Base-by-base conservation (phyloP, 1,140 invertebrate genomes). In the Atta texana region DNA sequence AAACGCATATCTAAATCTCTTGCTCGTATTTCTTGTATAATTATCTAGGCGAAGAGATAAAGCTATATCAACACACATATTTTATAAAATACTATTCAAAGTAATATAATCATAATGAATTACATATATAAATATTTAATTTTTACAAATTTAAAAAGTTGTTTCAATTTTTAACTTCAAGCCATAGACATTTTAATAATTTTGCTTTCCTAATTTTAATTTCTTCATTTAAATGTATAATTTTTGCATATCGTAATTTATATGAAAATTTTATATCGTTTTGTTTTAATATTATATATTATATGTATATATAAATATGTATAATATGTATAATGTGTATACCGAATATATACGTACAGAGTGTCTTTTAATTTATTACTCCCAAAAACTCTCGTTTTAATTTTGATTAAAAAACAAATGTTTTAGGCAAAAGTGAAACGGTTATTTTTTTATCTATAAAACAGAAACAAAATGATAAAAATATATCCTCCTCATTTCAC, bases 271-370 rank as follows among this genome's bases (percentile, higher is more conserved):
- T 14, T 3, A 44, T 51, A 76, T 61, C 3, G 0, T 18, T 39
- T 44, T 44, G 10, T 76, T 39, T 61, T 2, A 68, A 75, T 75
- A n/a, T 55, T n/a, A n/a, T 55, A 16, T 75, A 59, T 39, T 55
- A 16, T 75, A 59, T 39, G 21, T 31, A 14, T 74, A 10, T 74
- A 28, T 51, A n/a, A 10, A 51, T 31, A 34, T 39, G 8, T 39
- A n/a, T n/a, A n/a, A n/a, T n/a, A n/a, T n/a, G n/a, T n/a, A n/a
- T n/a, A n/a, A n/a, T n/a, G n/a, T n/a, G n/a, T n/a, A 10, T 39
- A 39, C 3, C 2, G 28, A 31, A 31, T 31, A 31, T 34, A 6
- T 34, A 34, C 6, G 1, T 34, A 8, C 39, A 44, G 1, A 10
- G 1, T 10, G 8, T 10, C 39, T 10, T 44, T 44, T 44, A 44